Percentiles rank a stretch among this genome's conserved stretches.
Conservation (phyloP, 2,888 invertebrate species). For the Hirtodrosophila trivittata region DNA sequence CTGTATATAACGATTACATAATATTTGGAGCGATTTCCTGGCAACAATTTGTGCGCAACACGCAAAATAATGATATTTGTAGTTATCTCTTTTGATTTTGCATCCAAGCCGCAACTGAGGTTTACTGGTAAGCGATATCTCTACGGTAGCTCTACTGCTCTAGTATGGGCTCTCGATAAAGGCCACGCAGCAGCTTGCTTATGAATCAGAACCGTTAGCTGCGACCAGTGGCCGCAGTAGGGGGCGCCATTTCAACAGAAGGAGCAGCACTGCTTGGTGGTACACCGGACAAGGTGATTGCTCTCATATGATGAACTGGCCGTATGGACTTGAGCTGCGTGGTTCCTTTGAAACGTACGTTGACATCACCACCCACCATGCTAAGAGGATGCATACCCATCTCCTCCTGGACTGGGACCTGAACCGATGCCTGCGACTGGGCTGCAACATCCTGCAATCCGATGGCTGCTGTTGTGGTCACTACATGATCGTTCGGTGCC, state of each 20-base stretch:
- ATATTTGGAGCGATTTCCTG: slow-evolving; percentile 45
- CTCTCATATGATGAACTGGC: slow-evolving; percentile 83
- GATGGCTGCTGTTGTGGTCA: slow-evolving; percentile 32
- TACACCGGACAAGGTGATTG: slow-evolving; percentile 66
- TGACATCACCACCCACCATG: slow-evolving; percentile 88
- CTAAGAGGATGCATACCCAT: slow-evolving; percentile 88
- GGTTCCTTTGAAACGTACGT: slow-evolving; percentile 91
- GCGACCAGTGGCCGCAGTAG: slow-evolving; percentile 64
- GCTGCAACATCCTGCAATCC: slow-evolving; percentile 17
- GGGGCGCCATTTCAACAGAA: slow-evolving; percentile 21
- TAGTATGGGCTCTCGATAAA: slow-evolving; percentile 59
- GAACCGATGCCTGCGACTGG: not conserved
- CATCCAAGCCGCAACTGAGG: slow-evolving; percentile 50
- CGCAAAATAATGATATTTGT: slow-evolving; percentile 60
- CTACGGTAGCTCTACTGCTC: slow-evolving; percentile 41
- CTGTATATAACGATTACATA: slow-evolving; percentile 56
- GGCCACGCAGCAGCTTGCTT: slow-evolving; percentile 79
- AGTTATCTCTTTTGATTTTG: slow-evolving; percentile 21
- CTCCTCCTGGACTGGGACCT: slow-evolving; percentile 34
- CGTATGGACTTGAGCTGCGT: slow-evolving; percentile 91
- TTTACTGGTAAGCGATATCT: slow-evolving; percentile 55
- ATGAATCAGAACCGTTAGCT: slow-evolving; percentile 84
- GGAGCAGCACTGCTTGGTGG: slow-evolving; percentile 34
- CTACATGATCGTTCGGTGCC: slow-evolving; percentile 35
- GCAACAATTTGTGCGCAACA: slow-evolving; percentile 75